Evolutionary conservation across 2,113 vertebrate genomes (phyloP).

Genomic region (Ovibos moschatus): DNA sequence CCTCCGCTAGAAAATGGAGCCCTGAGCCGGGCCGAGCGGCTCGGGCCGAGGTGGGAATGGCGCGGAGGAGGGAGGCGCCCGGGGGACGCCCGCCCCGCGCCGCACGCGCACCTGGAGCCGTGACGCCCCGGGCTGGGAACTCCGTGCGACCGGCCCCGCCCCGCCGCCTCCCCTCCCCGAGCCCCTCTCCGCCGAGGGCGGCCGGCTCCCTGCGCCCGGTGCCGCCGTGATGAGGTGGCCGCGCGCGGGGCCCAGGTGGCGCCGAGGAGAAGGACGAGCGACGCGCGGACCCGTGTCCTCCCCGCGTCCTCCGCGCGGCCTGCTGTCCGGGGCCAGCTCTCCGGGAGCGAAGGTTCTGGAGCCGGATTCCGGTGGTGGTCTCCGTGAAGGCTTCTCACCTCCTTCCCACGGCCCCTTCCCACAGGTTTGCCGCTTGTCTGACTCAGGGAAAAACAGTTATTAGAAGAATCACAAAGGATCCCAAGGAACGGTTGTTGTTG

Average conservation of each 20-base stretch:
- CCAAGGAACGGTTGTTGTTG: background rate
- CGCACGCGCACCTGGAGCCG: constrained; percentile 40
- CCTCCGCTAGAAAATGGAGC: background rate
- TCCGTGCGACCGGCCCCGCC: constrained; percentile 21
- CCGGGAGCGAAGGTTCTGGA: background rate
- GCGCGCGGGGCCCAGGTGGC: background rate
- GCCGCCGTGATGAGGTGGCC: background rate
- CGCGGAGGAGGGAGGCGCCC: background rate
- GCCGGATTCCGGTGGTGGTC: background rate
- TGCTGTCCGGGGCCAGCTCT: background rate
- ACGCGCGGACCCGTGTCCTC: background rate
- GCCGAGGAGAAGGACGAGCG: background rate
- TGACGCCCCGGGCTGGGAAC: constrained; percentile 4
- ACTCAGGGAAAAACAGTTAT: background rate
- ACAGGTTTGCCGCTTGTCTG: background rate
- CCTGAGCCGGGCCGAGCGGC: background rate
- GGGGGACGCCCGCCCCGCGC: background rate
- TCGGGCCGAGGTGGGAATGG: background rate
- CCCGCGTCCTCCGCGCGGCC: background rate
- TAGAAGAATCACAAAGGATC: background rate
- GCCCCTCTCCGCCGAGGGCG: background rate
- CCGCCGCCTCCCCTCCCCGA: background rate
- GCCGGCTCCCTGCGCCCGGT: fast-evolving
- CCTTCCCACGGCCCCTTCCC: background rate
- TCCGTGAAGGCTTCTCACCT: background rate